Conservation (phyloP, 2,888 invertebrate species). For the Mesorhabditis sp. region DNA sequence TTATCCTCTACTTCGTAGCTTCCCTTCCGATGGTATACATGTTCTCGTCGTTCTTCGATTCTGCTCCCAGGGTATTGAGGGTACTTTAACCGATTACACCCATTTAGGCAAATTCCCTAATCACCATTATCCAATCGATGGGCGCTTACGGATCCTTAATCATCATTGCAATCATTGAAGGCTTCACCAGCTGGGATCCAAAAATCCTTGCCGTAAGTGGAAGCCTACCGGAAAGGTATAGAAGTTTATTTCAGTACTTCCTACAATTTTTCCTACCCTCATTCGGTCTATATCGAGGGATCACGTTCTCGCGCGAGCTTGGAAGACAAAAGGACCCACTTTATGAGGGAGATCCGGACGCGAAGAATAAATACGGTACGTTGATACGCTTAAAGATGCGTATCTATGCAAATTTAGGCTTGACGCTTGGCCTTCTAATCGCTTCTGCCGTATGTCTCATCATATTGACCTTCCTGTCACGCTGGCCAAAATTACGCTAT, state of each 20-base stretch:
- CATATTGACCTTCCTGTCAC: background rate
- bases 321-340: background rate
- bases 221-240: background rate
- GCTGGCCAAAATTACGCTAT: background rate
- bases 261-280: background rate
- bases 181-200: slow-evolving; percentile 2
- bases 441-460: background rate
- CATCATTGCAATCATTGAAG: background rate
- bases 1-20: slow-evolving; percentile 33
- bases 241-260: background rate
- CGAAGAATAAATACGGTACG: background rate
- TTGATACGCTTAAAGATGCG: background rate
- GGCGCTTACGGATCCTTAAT: background rate
- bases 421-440: background rate
- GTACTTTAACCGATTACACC: background rate
- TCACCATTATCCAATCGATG: background rate
- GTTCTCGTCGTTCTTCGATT: slow-evolving; percentile 34
- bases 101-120: slow-evolving; percentile 4
- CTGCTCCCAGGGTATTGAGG: slow-evolving; percentile 7
- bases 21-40: slow-evolving; percentile 33
- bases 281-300: slow-evolving; percentile 5
- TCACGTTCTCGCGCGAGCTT: background rate
- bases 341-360: background rate
- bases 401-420: background rate
- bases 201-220: background rate